Evolutionary conservation across 2,888 invertebrate genomes (phyloP), one percentile per base, ranked within the genome.

Genomic region (Osedax frankpressi): DNA sequence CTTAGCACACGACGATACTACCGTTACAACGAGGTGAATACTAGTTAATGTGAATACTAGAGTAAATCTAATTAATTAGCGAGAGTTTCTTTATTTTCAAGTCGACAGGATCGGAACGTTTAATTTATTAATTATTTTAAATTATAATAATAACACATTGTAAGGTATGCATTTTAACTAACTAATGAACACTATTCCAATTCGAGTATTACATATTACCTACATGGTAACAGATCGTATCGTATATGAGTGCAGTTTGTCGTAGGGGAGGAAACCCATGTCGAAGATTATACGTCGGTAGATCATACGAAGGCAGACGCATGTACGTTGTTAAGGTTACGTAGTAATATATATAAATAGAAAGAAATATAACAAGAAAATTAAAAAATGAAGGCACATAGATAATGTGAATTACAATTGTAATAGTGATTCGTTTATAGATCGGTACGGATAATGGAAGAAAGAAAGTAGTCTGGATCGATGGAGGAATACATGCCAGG

Each of bases 401-500:
- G 19, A 44, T 44, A 44, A 44, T 44, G 19, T 11, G 6, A 44
- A 44, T 44, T 11, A 44, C 19, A 44, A 44, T 44, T 11, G 6
- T 44, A 44, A 44, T 44, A 44, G 19, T 44, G 19, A 44, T 44
- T 29, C 29, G 28, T 1, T 27, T 28, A 1, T 29, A 69, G 69
- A 28, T 69, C 28, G 69, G 69, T 19, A 19, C 6, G 2, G 69
- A 28, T n/a, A 29, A 28, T 2, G 28, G 28, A 0, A 67, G n/a
- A 6, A 90, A 90, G 77, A 89, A 90, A 2, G 89, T 89, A 0
- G 89, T 92, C 62, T 92, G 92, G 88, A 87, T 93, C 30, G 92
- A 92, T 80, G 91, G 90, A 14, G 92, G 92, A 84, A 84, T 85
- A 25, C 86, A 86, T 77, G 84, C 84, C 19, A 86, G 94, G 27